Evolutionary conservation across 2,888 invertebrate species (phyloP).

Genomic region (Eristalis arbustorum): DNA sequence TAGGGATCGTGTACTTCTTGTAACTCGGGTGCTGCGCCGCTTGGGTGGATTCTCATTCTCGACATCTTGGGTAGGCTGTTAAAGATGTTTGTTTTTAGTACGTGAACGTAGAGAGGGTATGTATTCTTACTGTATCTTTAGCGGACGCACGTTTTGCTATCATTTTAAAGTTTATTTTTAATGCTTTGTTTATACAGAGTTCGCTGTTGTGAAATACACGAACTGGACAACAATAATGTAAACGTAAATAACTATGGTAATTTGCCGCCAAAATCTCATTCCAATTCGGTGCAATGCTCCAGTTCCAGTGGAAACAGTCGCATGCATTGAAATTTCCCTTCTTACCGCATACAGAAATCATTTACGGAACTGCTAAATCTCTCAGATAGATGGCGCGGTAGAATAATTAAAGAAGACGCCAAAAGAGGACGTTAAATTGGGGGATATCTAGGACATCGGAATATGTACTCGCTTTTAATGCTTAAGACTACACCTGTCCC

Average conservation of each 20-base stretch:
- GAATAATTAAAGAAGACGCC: background rate
- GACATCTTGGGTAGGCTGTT: background rate
- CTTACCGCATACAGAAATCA: background rate
- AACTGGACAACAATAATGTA: background rate
- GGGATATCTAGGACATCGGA: too few relatives aligned
- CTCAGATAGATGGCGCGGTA: background rate
- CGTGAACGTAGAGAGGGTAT: too few relatives aligned
- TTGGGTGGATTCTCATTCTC: conserved; percentile 76
- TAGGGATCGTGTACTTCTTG: conserved; percentile 74
- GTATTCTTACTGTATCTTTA: background rate
- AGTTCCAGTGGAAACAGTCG: background rate
- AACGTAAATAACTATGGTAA: background rate
- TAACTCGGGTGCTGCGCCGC: conserved; percentile 75
- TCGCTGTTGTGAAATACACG: background rate
- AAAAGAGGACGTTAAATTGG: too few relatives aligned
- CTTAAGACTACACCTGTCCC: too few relatives aligned
- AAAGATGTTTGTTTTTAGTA: background rate
- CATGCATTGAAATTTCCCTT: background rate
- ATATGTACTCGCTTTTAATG: too few relatives aligned
- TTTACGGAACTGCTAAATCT: background rate
- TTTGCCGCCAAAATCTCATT: background rate
- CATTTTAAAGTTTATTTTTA: background rate
- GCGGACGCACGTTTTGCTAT: background rate
- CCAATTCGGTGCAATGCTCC: background rate
- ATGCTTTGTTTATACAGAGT: background rate